These are phyloP conservation scores for Amia ocellicauda DNA, from an alignment of 2,113 vertebrate genomes.

Conservation along the genomic window DNA sequence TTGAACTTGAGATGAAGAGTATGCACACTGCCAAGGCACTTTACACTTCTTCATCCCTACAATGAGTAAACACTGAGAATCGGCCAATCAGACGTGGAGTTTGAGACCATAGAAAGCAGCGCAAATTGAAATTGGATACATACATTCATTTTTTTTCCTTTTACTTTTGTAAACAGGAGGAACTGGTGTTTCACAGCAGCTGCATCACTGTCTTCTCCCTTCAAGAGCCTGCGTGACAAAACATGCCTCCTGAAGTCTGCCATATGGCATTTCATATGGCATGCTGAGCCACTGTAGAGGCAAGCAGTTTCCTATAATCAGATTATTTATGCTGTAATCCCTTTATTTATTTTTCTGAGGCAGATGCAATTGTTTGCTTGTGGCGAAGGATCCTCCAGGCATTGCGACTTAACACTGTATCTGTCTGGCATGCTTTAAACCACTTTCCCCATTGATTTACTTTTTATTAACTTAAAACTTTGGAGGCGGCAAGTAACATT, in stretches of 20 bases:
- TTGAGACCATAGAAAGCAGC: no score
- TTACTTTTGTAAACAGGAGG: background rate
- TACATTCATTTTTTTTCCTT: no score
- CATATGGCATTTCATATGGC: slow-evolving; percentile 22
- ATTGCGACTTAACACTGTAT: slow-evolving; percentile 30
- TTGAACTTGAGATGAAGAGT: no score
- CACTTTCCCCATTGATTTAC: slow-evolving; percentile 44
- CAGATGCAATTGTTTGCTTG: slow-evolving; percentile 43
- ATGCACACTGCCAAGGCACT: no score
- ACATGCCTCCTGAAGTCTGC: slow-evolving; percentile 8
- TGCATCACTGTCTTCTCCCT: background rate
- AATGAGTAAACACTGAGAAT: no score
- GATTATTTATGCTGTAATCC: slow-evolving; percentile 46
- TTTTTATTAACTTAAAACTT: slow-evolving; percentile 28
- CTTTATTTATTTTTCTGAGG: slow-evolving; percentile 46
- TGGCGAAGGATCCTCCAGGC: slow-evolving; percentile 43
- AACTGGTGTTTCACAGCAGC: background rate
- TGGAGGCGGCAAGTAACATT: background rate
- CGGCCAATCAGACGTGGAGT: no score
- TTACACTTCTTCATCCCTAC: no score
- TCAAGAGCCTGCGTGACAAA: no score
- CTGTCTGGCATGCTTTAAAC: slow-evolving; percentile 22
- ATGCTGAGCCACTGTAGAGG: slow-evolving; percentile 33
- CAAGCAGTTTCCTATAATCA: slow-evolving; percentile 38
- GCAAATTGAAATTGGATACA: no score